Evolutionary conservation across 1,140 invertebrate genomes (phyloP), one percentile per base, ranked within the genome.

Genomic region (Hylaeus anthracinus): DNA sequence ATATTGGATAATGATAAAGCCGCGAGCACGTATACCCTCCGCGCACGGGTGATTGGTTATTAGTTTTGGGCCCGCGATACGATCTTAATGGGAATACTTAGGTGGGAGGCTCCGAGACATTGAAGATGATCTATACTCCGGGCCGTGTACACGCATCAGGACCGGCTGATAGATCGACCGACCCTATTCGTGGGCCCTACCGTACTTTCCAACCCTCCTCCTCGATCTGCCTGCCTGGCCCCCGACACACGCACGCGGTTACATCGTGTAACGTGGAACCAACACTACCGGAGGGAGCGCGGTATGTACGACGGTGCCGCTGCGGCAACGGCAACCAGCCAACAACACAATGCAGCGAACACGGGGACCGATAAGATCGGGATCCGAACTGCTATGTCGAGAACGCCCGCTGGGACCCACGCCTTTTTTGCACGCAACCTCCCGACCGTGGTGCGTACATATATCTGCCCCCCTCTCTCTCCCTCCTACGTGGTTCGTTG

Each of bases 81-180:
- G 78, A 91, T 91, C 90, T 92, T 91, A 90, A 91, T 91, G 90
- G 90, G 86, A 91, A 91, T 91, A 91, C 90, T 92, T 91, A 88
- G 90, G 90, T 92, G 90, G 90, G 90, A 90, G 90, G 90, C 86
- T 91, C 88, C 86, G 82, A 89, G 89, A 90, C 90, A 90, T 88
- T 85, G 84, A 88, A 84, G 86, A 87, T 88, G 86, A 91, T 91
- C 89, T 89, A 90, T 86, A 89, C 88, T 79, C 74, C 58, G 85
- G 56, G 9, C 74, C 81, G 79, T 81, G 76, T 86, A 84, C 72
- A 70, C 83, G 69, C 80, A 86, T 86, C 85, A 83, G 82, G 76
- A 70, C 76, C 86, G 78, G 72, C 74, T 84, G 85, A 83, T 88
- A 89, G 89, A 90, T 90, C 83, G 79, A 84, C 87, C 81, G 71